phyloP scores from a whole-genome alignment of 2,797 vertebrate species.

The Pseudochromis fuscus region DNA sequence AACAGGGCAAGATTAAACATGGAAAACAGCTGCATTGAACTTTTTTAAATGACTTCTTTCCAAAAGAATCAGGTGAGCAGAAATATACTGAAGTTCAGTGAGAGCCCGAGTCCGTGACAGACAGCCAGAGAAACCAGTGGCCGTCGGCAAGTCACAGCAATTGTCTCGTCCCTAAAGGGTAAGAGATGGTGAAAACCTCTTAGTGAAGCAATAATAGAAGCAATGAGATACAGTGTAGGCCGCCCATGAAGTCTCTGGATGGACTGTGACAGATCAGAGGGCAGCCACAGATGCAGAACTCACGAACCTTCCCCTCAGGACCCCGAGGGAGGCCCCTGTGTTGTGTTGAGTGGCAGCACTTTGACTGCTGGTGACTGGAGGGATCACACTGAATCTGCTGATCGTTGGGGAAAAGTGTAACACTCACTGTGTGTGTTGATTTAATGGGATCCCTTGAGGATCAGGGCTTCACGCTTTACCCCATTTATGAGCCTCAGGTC shows the following conservation, averaged over 20 bases:
- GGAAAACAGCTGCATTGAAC: not conserved
- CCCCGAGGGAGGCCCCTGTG: constrained; percentile 56
- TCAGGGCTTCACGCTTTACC: constrained; percentile 53
- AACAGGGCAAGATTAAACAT: not conserved
- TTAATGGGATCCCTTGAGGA: constrained; percentile 74
- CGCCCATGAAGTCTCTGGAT: constrained; percentile 19
- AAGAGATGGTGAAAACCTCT: constrained; percentile 29
- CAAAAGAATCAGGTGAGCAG: not conserved
- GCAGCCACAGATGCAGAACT: constrained; percentile 25
- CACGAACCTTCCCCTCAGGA: constrained; percentile 21
- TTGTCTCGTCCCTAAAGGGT: constrained; percentile 6
- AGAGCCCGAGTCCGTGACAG: constrained; percentile 25
- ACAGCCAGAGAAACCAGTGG: constrained; percentile 27
- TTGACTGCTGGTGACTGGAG: constrained; percentile 62
- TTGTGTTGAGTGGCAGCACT: constrained; percentile 70
- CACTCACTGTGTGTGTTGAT: constrained; percentile 59
- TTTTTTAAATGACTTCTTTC: constrained; percentile 18
- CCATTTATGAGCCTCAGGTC: constrained; percentile 50
- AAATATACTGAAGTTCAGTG: constrained; percentile 4
- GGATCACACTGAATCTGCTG: constrained; percentile 66
- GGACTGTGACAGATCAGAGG: constrained; percentile 23
- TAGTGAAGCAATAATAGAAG: constrained; percentile 32
- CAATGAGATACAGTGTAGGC: constrained; percentile 37
- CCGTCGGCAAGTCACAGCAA: constrained; percentile 40
- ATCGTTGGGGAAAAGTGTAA: constrained; percentile 52